Conservation (phyloP, 2,113 vertebrate genomes). For the Pollimyrus isidori region DNA sequence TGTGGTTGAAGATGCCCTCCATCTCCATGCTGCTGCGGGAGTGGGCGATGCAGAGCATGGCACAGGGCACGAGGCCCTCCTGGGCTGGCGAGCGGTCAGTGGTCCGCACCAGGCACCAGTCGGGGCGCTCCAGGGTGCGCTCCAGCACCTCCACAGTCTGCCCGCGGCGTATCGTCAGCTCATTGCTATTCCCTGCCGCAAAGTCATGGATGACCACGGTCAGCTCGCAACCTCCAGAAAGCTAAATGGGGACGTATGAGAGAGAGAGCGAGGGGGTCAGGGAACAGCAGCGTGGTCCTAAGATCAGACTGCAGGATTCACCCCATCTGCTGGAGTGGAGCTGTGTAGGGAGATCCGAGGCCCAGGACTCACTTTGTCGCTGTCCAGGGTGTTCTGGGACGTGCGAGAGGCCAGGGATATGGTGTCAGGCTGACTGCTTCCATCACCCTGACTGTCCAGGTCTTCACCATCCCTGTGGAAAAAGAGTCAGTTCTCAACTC, state of each 20-base stretch:
- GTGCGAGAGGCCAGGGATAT: constrained; percentile 96
- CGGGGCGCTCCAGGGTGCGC: constrained; percentile 86
- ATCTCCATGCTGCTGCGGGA: constrained; percentile 98
- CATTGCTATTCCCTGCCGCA: constrained; percentile 88
- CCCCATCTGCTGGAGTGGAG: background rate
- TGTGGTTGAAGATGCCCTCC: constrained; percentile 99
- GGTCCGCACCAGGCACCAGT: constrained; percentile 95
- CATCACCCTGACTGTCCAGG: constrained; percentile 95
- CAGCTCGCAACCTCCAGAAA: constrained; percentile 94
- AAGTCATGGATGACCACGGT: constrained; percentile 97
- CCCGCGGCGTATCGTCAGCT: constrained; percentile 86
- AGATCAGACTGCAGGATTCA: background rate
- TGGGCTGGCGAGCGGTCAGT: constrained; percentile 86
- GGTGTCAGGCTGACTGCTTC: constrained; percentile 95
- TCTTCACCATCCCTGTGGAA: constrained; percentile 85
- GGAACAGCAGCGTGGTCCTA: background rate
- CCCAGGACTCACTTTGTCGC: constrained; percentile 75
- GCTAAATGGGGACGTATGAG: constrained; percentile 49
- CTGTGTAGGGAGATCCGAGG: background rate
- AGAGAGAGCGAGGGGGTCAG: background rate
- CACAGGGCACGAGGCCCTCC: constrained; percentile 89
- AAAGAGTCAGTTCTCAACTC: background rate
- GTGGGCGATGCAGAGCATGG: constrained; percentile 94
- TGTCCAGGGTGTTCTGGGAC: constrained; percentile 96
- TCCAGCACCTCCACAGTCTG: constrained; percentile 97